Evolutionary conservation across 2,888 invertebrate species (phyloP), one percentile per base, ranked within the genome.

Genomic region (Halictus quadricinctus): DNA sequence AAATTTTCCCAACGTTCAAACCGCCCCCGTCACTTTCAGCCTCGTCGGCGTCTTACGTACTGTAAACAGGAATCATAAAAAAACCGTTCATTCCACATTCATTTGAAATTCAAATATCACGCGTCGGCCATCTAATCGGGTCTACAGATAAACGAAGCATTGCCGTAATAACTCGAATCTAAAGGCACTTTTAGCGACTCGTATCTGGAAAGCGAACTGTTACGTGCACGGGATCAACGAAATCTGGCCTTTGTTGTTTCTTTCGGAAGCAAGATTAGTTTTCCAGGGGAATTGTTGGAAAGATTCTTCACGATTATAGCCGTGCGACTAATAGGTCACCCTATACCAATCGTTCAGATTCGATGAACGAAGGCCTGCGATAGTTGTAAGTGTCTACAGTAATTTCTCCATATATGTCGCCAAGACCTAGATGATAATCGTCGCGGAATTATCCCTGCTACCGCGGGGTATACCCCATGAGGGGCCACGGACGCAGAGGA

Each of bases 61-160:
- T 29, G 69, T 25, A 50, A 58, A 69, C 36, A 18, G 25, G 15
- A 29, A 41, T 50, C 15, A n/a, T 54, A 18, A 21, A 69, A 69
- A 60, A 36, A 36, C 36, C 36, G 29, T 54, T 25, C 41, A 18
- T 70, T 64, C 25, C 5, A n/a, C 36, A 15, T 54, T 72, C 76
- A 54, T 70, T 74, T 60, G 8, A 78, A 78, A 82, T 82, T 74
- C 60, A 77, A 74, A 60, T 36, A 74, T 50, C 41, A 7, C n/a
- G 36, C 25, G 15, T 66, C 18, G 15, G 25, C 46, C 5, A 29
- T 58, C 3, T 81, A 76, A 81, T 76, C 81, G 54, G 72, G 21
- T 43, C 50, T 36, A 18, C 21, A 43, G 72, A 73, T 81, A 76
- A 72, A 73, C 25, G 29, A 41, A 50, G 54, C 58, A 10, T 75